Conservation (phyloP, 1,140 invertebrate species). For the Ceratina australensis region DNA sequence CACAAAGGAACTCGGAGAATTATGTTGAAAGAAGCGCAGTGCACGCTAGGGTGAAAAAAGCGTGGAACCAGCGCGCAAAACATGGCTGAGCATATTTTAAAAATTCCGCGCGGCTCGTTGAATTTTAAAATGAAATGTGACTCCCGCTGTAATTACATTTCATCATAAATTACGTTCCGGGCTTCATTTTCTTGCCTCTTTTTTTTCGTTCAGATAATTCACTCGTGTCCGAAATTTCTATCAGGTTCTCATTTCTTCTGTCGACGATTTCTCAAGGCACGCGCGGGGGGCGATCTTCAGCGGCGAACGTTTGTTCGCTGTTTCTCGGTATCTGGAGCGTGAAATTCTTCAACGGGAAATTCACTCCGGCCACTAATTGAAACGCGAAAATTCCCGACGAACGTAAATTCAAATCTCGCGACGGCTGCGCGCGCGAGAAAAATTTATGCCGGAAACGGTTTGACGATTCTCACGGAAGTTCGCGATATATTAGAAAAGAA, state of each 20-base stretch:
- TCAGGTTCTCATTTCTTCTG: background rate
- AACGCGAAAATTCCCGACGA: background rate
- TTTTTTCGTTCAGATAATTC: background rate
- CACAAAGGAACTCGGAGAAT: no score
- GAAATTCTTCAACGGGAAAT: conserved; percentile 1
- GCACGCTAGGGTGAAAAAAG: no score
- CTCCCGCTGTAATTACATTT: background rate
- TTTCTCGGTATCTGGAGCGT: background rate
- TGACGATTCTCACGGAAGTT: no score
- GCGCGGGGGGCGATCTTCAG: no score
- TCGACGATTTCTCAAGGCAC: background rate
- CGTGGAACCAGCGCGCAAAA: background rate
- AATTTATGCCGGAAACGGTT: background rate
- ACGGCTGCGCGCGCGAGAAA: no score
- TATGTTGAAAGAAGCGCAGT: no score
- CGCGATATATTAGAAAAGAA: no score
- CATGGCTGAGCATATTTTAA: no score
- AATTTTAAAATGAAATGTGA: background rate
- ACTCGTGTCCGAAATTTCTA: background rate
- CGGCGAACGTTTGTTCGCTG: background rate
- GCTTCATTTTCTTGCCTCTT: background rate
- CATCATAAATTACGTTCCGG: no score
- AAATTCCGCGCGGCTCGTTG: background rate
- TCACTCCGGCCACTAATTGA: conserved; percentile 4
- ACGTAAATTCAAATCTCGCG: background rate